Conservation (phyloP, 1,140 invertebrate genomes). For the Homarus americanus region DNA sequence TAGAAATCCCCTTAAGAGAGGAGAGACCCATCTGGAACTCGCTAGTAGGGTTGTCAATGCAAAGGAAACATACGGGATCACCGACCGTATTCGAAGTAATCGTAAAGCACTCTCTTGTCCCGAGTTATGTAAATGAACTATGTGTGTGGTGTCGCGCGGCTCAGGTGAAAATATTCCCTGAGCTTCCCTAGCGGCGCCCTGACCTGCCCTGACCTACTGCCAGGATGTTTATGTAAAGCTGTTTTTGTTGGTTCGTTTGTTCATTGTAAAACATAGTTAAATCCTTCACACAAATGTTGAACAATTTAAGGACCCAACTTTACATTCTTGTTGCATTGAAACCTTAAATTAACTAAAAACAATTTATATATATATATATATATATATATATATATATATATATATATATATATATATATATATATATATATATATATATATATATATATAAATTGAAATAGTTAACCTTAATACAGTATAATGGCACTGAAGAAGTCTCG, state of each 20-base stretch:
- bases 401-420: constrained; percentile 46
- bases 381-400: constrained; percentile 47
- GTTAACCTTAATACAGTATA: too few relatives aligned
- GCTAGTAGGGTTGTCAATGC: not conserved
- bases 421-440: constrained; percentile 45
- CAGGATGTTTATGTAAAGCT: not conserved
- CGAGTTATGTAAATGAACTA: not conserved
- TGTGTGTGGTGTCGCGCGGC: too few relatives aligned
- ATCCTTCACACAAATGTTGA: too few relatives aligned
- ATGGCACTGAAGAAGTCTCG: too few relatives aligned
- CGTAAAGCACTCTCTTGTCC: not conserved
- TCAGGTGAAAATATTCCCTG: not conserved
- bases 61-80: not conserved
- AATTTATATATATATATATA: constrained; percentile 42
- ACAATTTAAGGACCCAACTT: too few relatives aligned
- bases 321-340: not conserved
- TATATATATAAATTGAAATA: constrained; percentile 33
- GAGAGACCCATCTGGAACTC: not conserved
- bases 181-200: not conserved
- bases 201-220: not conserved
- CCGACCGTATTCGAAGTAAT: not conserved
- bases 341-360: not conserved
- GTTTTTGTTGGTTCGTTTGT: too few relatives aligned
- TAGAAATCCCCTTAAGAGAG: not conserved
- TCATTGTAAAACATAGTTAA: too few relatives aligned